Evolutionary conservation across 2,113 vertebrate species (phyloP).

Genomic region (Gobius niger): DNA sequence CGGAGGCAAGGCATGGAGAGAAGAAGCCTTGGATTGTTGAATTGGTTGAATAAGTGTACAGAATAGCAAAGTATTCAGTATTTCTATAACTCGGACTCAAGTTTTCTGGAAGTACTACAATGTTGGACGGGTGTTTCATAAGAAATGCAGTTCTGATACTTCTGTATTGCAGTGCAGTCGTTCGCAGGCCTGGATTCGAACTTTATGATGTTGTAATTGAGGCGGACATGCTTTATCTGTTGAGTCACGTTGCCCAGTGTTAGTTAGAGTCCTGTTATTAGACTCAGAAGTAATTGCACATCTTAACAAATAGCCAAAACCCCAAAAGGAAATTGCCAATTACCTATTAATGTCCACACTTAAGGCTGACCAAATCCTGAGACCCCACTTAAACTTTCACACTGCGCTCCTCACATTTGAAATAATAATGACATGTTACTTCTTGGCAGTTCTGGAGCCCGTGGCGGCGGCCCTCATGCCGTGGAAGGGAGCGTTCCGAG

Average conservation of each 20-base stretch:
- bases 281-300: no score
- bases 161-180: no score
- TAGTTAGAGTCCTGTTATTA: no score
- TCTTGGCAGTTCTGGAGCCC: neutral
- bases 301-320: no score
- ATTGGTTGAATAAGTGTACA: neutral
- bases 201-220: no score
- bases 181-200: no score
- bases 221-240: no score
- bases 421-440: neutral
- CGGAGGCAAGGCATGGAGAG: neutral
- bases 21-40: neutral
- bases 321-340: neutral
- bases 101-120: no score
- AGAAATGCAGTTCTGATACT: no score
- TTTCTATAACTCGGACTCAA: no score
- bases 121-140: no score
- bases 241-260: no score
- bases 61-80: neutral
- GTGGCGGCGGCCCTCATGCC: neutral
- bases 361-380: neutral
- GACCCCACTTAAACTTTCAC: neutral
- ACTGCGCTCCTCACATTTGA: neutral
- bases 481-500: constrained; percentile 7
- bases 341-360: neutral